Evolutionary conservation across 1,140 invertebrate genomes (phyloP).

Genomic region (Belonocnema kinseyi): DNA sequence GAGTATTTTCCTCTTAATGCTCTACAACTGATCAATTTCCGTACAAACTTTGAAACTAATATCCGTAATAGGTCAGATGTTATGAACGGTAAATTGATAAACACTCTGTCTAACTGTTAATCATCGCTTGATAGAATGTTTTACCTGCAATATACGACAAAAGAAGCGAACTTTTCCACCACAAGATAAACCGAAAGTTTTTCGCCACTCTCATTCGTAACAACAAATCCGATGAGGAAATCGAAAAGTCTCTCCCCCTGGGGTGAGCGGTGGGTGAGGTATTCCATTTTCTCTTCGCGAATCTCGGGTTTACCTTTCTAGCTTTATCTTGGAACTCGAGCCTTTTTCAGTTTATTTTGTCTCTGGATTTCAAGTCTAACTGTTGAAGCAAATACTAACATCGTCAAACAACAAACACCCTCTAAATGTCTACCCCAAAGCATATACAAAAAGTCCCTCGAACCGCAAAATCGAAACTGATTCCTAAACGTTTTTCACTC

Average conservation of each 20-base stretch:
- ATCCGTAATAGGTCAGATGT: no score
- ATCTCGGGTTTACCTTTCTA: neutral
- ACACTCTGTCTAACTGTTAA: no score
- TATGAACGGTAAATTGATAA: no score
- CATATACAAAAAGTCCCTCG: neutral
- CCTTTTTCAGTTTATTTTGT: neutral
- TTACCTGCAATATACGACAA: no score
- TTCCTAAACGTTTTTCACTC: neutral
- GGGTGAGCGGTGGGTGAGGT: no score
- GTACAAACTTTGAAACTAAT: no score
- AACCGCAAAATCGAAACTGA: neutral
- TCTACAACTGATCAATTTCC: no score
- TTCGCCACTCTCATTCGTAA: neutral
- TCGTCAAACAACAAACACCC: neutral
- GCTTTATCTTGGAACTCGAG: neutral
- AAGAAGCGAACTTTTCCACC: no score
- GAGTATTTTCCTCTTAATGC: no score
- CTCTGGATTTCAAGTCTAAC: neutral
- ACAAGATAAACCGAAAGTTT: neutral
- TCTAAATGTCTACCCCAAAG: neutral
- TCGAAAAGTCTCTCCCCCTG: neutral
- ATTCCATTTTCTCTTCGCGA: neutral
- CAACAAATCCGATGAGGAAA: constrained; percentile 26
- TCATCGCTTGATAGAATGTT: no score
- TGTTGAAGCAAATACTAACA: neutral